Evolutionary conservation across 2,113 vertebrate species (phyloP).

Genomic region (Microtus montanus): DNA sequence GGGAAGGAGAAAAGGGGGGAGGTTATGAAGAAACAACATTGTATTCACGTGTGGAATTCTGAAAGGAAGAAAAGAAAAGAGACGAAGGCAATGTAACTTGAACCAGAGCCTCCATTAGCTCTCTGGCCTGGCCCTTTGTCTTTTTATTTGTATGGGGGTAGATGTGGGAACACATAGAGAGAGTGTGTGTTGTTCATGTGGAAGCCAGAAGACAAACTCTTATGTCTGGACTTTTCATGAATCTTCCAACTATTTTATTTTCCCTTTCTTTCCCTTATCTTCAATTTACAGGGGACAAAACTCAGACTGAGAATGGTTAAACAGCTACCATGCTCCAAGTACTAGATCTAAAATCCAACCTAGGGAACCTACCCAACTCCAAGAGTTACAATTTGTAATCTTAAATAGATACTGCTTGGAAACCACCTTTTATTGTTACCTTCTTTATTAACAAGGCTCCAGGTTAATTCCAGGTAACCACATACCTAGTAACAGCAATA

Average conservation of each 20-base stretch:
- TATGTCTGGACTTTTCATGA: not conserved
- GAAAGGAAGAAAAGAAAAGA: not conserved
- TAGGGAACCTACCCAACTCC: not conserved
- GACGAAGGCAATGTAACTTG: not conserved
- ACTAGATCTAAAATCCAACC: not conserved
- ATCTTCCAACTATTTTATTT: not conserved
- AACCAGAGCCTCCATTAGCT: fast-evolving
- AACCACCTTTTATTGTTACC: not conserved
- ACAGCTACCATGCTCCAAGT: not conserved
- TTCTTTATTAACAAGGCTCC: not conserved
- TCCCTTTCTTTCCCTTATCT: not conserved
- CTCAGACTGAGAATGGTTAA: not conserved
- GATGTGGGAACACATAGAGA: not conserved
- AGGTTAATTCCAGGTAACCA: not conserved
- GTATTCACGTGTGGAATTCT: not conserved
- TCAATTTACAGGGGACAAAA: not conserved
- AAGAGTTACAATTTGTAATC: not conserved
- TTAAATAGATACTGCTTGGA: not conserved
- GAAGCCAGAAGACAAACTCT: not conserved
- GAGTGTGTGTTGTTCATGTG: not conserved
- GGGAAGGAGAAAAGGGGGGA: not conserved
- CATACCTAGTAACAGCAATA: not conserved
- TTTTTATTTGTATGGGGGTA: no score
- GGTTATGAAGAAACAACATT: not conserved
- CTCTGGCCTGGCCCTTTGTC: not conserved